Evolutionary conservation across 2,888 invertebrate species (phyloP).

Genomic region (Pemphredon lugubris): DNA sequence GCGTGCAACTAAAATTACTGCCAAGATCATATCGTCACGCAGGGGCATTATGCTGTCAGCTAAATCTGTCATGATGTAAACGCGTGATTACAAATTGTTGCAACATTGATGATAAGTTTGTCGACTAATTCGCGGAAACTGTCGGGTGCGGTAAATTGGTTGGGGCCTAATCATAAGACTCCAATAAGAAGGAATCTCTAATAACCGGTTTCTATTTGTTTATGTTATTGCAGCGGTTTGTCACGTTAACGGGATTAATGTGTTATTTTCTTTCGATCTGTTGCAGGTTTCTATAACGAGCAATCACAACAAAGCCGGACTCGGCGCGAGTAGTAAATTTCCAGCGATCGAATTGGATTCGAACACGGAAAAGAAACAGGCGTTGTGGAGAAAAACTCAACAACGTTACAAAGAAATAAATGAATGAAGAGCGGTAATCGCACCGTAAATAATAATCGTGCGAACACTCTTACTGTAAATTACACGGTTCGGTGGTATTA

Average conservation of each 20-base stretch:
- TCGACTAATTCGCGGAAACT: too few species aligned
- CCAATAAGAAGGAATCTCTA: too few species aligned
- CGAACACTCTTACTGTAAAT: background rate
- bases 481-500: background rate
- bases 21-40: background rate
- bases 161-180: too few species aligned
- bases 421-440: conserved; percentile 55
- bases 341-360: conserved; percentile 71
- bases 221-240: too few species aligned
- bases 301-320: conserved; percentile 85
- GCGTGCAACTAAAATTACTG: too few species aligned
- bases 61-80: too few species aligned
- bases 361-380: conserved; percentile 74
- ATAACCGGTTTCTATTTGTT: too few species aligned
- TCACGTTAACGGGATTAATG: too few species aligned
- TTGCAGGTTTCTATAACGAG: conserved; percentile 84
- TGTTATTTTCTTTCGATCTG: too few species aligned
- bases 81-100: background rate
- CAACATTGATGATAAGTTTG: too few species aligned
- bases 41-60: background rate
- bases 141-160: too few species aligned
- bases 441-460: conserved; percentile 4
- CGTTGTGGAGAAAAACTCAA: conserved; percentile 80
- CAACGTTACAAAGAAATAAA: conserved; percentile 79
- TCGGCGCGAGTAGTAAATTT: conserved; percentile 82